phyloP scores from a whole-genome alignment of 2,797 vertebrate genomes.

The Hybognathus amarus region DNA sequence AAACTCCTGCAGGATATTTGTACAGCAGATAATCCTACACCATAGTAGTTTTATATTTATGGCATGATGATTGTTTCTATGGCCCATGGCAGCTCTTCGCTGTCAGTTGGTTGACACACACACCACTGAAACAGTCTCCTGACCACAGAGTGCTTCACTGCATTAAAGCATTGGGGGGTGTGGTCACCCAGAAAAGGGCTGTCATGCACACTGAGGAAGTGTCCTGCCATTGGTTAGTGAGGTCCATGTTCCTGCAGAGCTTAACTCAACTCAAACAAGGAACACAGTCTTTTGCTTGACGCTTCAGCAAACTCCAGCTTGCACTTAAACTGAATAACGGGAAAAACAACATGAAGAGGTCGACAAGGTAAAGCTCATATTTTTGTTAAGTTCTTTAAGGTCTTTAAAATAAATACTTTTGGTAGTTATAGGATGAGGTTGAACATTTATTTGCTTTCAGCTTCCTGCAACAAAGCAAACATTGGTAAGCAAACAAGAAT shows the following conservation, averaged over 20 bases:
- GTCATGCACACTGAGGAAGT: slow-evolving; percentile 62
- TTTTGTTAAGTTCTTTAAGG: slow-evolving; percentile 16
- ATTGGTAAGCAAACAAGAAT: slow-evolving; percentile 14
- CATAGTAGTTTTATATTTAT: neutral
- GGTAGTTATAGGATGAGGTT: slow-evolving; percentile 12
- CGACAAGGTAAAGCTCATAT: slow-evolving; percentile 74
- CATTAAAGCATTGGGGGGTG: slow-evolving; percentile 52
- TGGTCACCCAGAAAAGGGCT: slow-evolving; percentile 58
- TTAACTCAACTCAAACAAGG: slow-evolving; percentile 75
- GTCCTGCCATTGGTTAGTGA: slow-evolving; percentile 70
- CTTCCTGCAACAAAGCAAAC: slow-evolving; percentile 31
- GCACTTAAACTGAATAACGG: slow-evolving; percentile 57
- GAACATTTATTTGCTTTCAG: neutral
- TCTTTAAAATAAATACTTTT: neutral
- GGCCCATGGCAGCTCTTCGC: neutral
- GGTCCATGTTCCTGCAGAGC: slow-evolving; percentile 57
- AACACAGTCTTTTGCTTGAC: slow-evolving; percentile 66
- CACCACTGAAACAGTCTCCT: slow-evolving; percentile 55
- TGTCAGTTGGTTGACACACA: slow-evolving; percentile 17
- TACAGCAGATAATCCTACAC: slow-evolving; percentile 11
- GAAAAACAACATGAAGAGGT: slow-evolving; percentile 76
- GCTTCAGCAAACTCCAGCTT: slow-evolving; percentile 50
- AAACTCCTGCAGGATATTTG: slow-evolving; percentile 41
- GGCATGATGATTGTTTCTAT: neutral
- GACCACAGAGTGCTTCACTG: slow-evolving; percentile 60